Base-by-base conservation (phyloP, 1,140 invertebrate species). In the Bombus consobrinus region DNA sequence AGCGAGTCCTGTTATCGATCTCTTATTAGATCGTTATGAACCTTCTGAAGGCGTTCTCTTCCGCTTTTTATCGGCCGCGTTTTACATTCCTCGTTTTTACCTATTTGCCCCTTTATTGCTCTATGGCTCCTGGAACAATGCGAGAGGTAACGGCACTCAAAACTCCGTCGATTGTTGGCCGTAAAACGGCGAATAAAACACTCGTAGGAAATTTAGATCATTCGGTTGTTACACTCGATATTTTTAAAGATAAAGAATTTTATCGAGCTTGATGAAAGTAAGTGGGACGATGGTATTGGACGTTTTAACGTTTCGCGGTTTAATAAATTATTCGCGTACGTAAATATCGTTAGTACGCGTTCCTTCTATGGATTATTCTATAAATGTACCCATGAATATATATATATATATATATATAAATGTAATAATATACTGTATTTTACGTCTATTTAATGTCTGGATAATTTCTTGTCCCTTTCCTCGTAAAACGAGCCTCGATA, bases 41-140 rank as follows among this genome's bases (percentile, higher is more conserved):
- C 43, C 62, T 57, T 47, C 66, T 9, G 12, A 78, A 83, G 47
- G 47, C 82, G 41, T 79, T 84, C 75, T 84, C 53, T n/a, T 59
- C 37, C 39, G n/a, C 18, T 84, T 79, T 79, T 84, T 78, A 41
- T 59, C 2, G 5, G 1, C 15, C 22, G 47, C 39, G 66, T 71
- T 84, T 84, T 84, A 84, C 82, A 79, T 84, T 84, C 82, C 34
- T 43, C 18, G 25, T 57, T 84, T 84, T 83, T 77, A 43, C 25
- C 53, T 32, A 43, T 57, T 69, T 13, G 74, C 75, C 37, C 34
- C 37, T 84, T 84, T 84, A 84, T 78, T 59, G 66, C 66, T 39
- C 13, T 79, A 84, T 78, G 71, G 66, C 66, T 39, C 13, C 13
- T 18, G 6, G 72, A 85, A 85, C 76, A 85, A 81, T 81, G 83